Conservation (phyloP, 1,140 invertebrate genomes). For the Orius insidiosus region DNA sequence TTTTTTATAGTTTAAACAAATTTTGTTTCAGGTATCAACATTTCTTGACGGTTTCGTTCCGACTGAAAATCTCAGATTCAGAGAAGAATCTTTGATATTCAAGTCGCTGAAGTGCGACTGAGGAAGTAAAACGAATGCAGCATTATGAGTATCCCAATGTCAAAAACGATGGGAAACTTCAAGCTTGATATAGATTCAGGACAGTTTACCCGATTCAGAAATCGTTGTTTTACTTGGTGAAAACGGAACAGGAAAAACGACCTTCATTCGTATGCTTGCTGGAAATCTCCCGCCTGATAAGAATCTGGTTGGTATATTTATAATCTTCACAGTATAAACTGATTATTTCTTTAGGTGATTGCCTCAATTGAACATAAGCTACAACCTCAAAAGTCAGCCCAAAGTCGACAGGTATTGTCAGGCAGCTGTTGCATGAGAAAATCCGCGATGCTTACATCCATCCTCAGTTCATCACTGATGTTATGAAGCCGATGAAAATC, state of each 20-base stretch:
- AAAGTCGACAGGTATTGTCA: conserved; percentile 77
- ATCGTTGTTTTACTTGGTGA: conserved; percentile 97
- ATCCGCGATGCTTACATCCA: conserved; percentile 94
- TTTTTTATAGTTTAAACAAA: background rate
- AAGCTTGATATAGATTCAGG: conserved; percentile 52
- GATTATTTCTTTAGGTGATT: conserved; percentile 36
- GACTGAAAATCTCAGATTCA: conserved; percentile 96
- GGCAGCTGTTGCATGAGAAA: conserved; percentile 84
- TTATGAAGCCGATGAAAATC: conserved; percentile 96
- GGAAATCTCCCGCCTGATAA: conserved; percentile 83
- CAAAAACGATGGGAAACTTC: conserved; percentile 72
- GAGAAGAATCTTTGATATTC: conserved; percentile 90
- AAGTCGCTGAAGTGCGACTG: conserved; percentile 91
- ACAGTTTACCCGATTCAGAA: conserved; percentile 97
- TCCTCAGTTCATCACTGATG: conserved; percentile 97
- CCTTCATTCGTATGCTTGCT: conserved; percentile 95
- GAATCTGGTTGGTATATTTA: conserved; percentile 47
- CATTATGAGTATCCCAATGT: conserved; percentile 92
- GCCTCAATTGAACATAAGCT: conserved; percentile 91
- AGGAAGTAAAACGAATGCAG: conserved; percentile 92
- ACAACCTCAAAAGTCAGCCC: conserved; percentile 99
- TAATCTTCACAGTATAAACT: conserved; percentile 4
- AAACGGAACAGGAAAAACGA: conserved; percentile 98
- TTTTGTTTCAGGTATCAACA: conserved; percentile 70
- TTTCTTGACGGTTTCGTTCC: conserved; percentile 99